These are phyloP conservation scores for Turnix velox DNA, from an alignment of 2,113 vertebrate genomes.

Conservation along the genomic window DNA sequence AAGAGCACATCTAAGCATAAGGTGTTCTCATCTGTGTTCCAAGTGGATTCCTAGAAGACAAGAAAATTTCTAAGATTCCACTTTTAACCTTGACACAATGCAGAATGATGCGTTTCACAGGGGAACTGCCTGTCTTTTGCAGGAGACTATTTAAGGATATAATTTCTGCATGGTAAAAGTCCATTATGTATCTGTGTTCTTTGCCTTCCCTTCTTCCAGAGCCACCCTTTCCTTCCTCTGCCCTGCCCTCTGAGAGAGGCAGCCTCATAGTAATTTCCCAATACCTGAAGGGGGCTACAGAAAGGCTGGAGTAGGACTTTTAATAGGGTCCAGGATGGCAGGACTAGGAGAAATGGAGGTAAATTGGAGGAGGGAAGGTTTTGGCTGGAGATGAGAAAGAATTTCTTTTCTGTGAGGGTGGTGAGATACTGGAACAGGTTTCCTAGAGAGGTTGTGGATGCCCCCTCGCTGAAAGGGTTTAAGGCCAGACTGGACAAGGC, in stretches of 20 bases:
- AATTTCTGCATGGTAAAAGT: neutral
- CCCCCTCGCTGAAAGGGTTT: neutral
- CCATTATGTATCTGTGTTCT: neutral
- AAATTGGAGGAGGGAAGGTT: too few species aligned
- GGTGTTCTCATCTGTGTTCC: neutral
- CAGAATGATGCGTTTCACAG: neutral
- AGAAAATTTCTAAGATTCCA: neutral
- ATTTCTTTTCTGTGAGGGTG: too few species aligned
- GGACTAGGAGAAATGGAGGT: too few species aligned
- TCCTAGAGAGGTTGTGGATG: too few species aligned
- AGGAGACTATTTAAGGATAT: neutral
- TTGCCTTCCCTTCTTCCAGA: neutral
- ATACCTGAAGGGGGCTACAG: too few species aligned
- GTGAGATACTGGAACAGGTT: too few species aligned
- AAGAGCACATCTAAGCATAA: neutral
- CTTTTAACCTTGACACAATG: neutral
- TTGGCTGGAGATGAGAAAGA: too few species aligned
- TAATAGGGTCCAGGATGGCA: too few species aligned
- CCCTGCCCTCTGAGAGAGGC: accelerated
- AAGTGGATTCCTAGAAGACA: neutral
- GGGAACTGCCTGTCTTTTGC: neutral
- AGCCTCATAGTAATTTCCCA: too few species aligned
- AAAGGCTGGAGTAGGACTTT: too few species aligned
- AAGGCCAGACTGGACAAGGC: too few species aligned
- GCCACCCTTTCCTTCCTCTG: neutral